A percentile compares a stretch with the other conserved stretches of the same genome.
These are phyloP conservation scores for Vulpes lagopus DNA, from an alignment of 2,113 vertebrate species.

Conservation along the genomic window DNA sequence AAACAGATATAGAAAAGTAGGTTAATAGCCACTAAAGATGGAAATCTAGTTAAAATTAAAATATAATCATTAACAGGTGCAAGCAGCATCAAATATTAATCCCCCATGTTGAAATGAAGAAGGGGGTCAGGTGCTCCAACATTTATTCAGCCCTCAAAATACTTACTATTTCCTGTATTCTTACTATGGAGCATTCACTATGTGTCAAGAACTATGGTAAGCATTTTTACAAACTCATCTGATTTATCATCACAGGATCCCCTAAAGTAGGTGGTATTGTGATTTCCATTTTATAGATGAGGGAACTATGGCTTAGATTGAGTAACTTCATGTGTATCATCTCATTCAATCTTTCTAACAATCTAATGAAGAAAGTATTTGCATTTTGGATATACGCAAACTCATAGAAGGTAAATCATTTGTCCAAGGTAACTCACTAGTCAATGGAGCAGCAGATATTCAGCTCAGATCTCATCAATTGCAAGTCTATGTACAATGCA, in stretches of 20 bases:
- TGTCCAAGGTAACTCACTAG: not conserved
- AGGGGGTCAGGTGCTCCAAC: not conserved
- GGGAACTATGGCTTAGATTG: not conserved
- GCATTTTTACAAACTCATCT: conserved; percentile 23
- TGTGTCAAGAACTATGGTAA: not conserved
- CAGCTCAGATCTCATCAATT: not conserved
- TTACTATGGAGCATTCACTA: not conserved
- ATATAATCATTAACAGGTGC: conserved; percentile 51
- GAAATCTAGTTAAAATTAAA: conserved; percentile 69
- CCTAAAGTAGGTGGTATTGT: not conserved
- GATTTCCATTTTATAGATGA: conserved; percentile 45
- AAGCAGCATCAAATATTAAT: conserved; percentile 55
- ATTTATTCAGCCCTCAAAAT: not conserved
- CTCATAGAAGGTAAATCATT: not conserved
- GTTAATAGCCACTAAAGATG: conserved; percentile 69
- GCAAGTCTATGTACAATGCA: not conserved
- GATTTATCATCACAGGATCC: not conserved
- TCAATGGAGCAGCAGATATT: not conserved
- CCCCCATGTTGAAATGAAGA: not conserved
- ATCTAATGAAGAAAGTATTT: not conserved
- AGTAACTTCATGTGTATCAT: not conserved
- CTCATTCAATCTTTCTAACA: not conserved
- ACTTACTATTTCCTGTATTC: not conserved
- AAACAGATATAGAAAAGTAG: conserved; percentile 66
- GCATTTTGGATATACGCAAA: not conserved